phyloP scores from a whole-genome alignment of 2,888 invertebrate species.

The Stenodera caucasica region DNA sequence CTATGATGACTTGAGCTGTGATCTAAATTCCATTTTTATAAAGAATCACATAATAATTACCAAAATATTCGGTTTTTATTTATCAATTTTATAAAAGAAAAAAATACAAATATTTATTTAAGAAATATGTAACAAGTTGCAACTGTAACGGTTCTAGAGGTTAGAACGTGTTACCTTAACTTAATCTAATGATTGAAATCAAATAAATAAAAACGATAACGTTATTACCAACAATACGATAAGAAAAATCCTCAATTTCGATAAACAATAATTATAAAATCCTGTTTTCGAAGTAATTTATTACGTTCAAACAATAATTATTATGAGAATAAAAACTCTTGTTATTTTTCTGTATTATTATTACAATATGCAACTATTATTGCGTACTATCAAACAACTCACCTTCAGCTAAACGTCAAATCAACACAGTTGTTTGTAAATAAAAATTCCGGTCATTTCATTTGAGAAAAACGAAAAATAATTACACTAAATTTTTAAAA shows the following conservation, averaged over 20 bases:
- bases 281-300: too few relatives aligned
- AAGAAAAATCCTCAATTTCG: not conserved
- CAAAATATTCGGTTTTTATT: too few relatives aligned
- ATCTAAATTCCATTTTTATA: too few relatives aligned
- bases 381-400: not conserved
- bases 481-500: constrained; percentile 1
- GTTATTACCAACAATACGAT: not conserved
- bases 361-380: not conserved
- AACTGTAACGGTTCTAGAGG: constrained; percentile 5
- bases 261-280: not conserved
- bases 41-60: too few relatives aligned
- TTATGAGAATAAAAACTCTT: not conserved
- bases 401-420: constrained; percentile 10
- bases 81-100: too few relatives aligned
- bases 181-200: constrained; percentile 1
- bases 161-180: not conserved
- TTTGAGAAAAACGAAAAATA: not conserved
- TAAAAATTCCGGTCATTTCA: constrained; percentile 3
- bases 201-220: not conserved
- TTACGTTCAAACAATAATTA: not conserved
- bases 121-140: not conserved
- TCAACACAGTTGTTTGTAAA: constrained; percentile 12
- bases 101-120: not conserved
- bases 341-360: not conserved
- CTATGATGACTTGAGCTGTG: too few relatives aligned